Evolutionary conservation across 2,113 vertebrate genomes (phyloP).

Genomic region (Datnioides undecimradiatus): DNA sequence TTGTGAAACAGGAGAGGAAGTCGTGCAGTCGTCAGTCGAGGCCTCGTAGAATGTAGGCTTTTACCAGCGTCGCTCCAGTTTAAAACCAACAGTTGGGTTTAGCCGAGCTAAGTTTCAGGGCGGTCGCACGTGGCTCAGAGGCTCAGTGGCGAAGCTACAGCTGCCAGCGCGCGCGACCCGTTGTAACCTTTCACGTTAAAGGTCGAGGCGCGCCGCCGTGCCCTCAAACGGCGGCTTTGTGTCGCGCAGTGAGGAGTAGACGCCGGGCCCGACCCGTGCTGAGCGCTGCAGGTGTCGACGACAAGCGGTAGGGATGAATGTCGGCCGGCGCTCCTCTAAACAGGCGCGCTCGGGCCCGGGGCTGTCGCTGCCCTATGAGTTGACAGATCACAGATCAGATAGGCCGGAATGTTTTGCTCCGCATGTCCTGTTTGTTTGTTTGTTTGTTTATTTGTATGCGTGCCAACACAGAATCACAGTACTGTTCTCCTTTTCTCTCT

Average conservation of each 20-base stretch:
- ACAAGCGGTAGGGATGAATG: not conserved
- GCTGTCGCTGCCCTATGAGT: slow-evolving; percentile 36
- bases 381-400: slow-evolving; percentile 25
- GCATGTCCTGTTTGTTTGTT: slow-evolving; percentile 37
- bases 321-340: slow-evolving; percentile 3
- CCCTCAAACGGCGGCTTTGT: not conserved
- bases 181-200: slow-evolving; percentile 31
- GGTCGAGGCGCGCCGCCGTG: not conserved
- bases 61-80: not conserved
- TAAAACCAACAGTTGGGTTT: not conserved
- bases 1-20: too few relatives aligned
- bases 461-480: slow-evolving; percentile 49
- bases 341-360: slow-evolving; percentile 7
- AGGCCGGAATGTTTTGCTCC: slow-evolving; percentile 35
- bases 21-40: too few relatives aligned
- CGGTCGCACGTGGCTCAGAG: slow-evolving; percentile 47
- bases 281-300: slow-evolving; percentile 21
- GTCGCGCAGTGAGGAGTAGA: not conserved
- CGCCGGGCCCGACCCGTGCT: too few relatives aligned
- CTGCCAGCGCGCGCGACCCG: slow-evolving; percentile 3
- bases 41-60: not conserved
- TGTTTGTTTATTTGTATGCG: slow-evolving; percentile 30
- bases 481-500: slow-evolving; percentile 50
- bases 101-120: not conserved
- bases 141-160: slow-evolving; percentile 9